A percentile compares a stretch with the other conserved stretches of the same genome.
These are phyloP conservation scores for Subanguina moxae DNA, from an alignment of 1,140 invertebrate genomes.

Conservation along the genomic window DNA sequence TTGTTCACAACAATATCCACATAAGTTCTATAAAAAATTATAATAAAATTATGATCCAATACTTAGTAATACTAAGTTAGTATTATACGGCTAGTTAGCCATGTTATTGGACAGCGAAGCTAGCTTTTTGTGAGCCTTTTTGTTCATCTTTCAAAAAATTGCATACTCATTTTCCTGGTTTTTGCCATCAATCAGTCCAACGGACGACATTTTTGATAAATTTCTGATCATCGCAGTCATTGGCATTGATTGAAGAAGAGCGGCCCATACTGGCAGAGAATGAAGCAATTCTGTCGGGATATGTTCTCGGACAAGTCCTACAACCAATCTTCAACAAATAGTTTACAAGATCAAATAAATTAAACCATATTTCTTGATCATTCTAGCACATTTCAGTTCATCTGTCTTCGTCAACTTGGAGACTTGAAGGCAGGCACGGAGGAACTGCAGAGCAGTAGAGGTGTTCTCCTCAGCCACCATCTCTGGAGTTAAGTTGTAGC, in stretches of 20 bases:
- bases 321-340: slow-evolving; percentile 12
- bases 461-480: slow-evolving; percentile 25
- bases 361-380: slow-evolving; percentile 29
- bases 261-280: slow-evolving; percentile 67
- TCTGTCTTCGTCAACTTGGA: slow-evolving; percentile 14
- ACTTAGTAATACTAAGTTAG: no score
- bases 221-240: slow-evolving; percentile 65
- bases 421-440: slow-evolving; percentile 10
- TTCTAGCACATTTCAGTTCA: slow-evolving; percentile 22
- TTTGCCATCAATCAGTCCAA: slow-evolving; percentile 64
- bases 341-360: not conserved
- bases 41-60: not conserved
- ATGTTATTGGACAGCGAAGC: no score
- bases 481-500: slow-evolving; percentile 60
- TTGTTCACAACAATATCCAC: slow-evolving; percentile 60
- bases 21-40: slow-evolving; percentile 18
- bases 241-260: slow-evolving; percentile 66
- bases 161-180: slow-evolving; percentile 32
- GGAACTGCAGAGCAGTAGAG: slow-evolving; percentile 26
- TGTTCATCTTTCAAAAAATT: not conserved
- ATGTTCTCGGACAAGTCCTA: slow-evolving; percentile 63
- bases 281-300: slow-evolving; percentile 68
- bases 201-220: slow-evolving; percentile 67
- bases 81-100: no score
- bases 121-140: not conserved